Conservation (phyloP, 2,888 invertebrate genomes). For the Lamellibrachia columna region DNA sequence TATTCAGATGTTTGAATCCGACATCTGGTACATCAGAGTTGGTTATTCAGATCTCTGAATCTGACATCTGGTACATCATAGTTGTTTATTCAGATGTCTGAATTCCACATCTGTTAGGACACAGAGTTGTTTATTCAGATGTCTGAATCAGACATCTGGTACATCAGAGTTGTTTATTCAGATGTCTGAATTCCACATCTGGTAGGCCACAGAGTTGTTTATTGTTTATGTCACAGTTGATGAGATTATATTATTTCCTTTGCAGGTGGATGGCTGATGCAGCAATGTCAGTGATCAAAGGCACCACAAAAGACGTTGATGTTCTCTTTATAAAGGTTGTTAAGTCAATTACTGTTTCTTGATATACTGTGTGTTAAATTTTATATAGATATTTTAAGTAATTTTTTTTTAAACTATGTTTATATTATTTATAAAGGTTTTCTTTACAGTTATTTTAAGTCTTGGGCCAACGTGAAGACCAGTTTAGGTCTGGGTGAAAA, state of each 20-base stretch:
- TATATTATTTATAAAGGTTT: background rate
- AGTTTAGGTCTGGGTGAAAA: too few relatives aligned
- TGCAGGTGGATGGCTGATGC: constrained; percentile 75
- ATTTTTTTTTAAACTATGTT: background rate
- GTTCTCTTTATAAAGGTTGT: constrained; percentile 74
- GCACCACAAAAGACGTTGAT: constrained; percentile 77
- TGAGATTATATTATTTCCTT: background rate
- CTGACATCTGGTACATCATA: background rate
- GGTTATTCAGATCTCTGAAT: background rate
- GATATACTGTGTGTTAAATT: background rate
- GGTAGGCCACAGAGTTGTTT: background rate
- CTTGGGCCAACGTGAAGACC: too few relatives aligned
- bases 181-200: too few relatives aligned
- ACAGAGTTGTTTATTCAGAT: too few relatives aligned
- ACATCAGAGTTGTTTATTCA: too few relatives aligned
- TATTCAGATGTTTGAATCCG: background rate
- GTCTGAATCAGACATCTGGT: too few relatives aligned
- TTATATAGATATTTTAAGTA: background rate
- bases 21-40: background rate
- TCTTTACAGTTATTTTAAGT: too few relatives aligned
- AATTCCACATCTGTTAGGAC: too few relatives aligned
- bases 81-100: background rate
- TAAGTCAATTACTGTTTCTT: background rate
- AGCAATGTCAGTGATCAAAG: constrained; percentile 83
- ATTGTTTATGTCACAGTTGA: background rate